These are phyloP conservation scores for Halcyon smyrnensis DNA, from an alignment of 2,797 vertebrate species.

Conservation along the genomic window DNA sequence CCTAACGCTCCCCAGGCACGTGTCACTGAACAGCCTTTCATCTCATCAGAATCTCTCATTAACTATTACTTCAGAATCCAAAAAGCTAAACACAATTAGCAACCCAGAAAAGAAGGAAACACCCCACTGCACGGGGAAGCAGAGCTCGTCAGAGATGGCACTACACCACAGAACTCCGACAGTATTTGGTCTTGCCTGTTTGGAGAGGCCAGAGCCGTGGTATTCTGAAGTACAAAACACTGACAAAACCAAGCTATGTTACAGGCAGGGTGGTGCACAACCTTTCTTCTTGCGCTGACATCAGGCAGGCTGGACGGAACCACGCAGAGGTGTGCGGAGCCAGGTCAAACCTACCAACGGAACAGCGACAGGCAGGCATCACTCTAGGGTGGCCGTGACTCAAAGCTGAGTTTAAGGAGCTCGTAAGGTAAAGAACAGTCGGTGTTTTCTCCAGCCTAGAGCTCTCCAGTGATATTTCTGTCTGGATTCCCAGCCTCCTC, in stretches of 20 bases:
- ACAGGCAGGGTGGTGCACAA: not conserved
- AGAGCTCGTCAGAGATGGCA: not conserved
- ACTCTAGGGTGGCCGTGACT: accelerated
- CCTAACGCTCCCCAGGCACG: not conserved
- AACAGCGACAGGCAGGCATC: not conserved
- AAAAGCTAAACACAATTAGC: not conserved
- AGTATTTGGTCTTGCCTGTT: not conserved
- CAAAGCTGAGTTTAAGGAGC: not conserved
- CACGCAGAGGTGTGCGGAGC: accelerated
- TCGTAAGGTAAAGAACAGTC: not conserved
- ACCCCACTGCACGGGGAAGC: not conserved
- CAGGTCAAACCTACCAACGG: not conserved
- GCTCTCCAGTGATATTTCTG: not conserved
- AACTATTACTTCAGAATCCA: not conserved
- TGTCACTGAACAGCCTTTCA: not conserved
- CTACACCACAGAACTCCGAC: not conserved
- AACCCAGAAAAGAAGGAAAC: not conserved
- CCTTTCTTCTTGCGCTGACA: accelerated
- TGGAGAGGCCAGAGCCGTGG: not conserved
- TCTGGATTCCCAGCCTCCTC: not conserved
- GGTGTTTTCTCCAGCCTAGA: not conserved
- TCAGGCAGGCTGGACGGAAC: accelerated
- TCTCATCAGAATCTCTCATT: not conserved
- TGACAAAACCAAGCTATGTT: not conserved
- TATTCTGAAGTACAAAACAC: not conserved